phyloP scores from a whole-genome alignment of 1,140 invertebrate genomes.

The Ceratosolen fusciceps region DNA sequence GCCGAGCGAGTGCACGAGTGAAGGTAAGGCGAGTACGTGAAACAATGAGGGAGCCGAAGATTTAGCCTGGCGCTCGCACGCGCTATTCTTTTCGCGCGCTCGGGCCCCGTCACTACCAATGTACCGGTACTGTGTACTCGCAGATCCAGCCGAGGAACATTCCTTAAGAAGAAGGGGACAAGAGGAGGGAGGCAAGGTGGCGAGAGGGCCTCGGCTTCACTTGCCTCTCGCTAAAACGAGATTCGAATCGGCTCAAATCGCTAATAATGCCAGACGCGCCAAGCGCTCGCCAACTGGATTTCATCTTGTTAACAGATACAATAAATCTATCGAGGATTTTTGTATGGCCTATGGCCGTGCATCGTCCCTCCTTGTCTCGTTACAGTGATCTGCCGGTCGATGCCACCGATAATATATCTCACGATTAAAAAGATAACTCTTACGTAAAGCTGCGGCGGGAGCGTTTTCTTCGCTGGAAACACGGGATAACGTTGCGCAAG shows the following conservation, averaged over 20 bases:
- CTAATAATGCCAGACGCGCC: neutral
- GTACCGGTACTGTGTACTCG: neutral
- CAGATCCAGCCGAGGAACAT: neutral
- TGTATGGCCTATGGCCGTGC: neutral
- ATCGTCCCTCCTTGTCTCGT: neutral
- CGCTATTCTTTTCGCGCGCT: neutral
- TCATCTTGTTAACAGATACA: neutral
- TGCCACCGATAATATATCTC: neutral
- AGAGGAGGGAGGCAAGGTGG: too few relatives aligned
- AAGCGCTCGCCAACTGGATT: neutral
- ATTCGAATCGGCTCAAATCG: neutral
- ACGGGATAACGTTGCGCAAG: neutral
- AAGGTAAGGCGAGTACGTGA: neutral
- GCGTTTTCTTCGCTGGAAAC: neutral
- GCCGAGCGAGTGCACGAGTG: neutral
- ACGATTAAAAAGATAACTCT: neutral
- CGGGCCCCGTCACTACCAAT: neutral
- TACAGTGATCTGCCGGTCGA: neutral
- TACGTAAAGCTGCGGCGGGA: neutral
- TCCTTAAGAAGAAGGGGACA: neutral
- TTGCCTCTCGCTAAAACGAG: neutral
- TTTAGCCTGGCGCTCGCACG: neutral
- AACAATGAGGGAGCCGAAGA: neutral
- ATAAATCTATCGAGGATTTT: neutral
- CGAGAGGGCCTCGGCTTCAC: too few relatives aligned